These are phyloP conservation scores for Rhinichthys osculus DNA, from an alignment of 2,797 vertebrate species.

Conservation along the genomic window DNA sequence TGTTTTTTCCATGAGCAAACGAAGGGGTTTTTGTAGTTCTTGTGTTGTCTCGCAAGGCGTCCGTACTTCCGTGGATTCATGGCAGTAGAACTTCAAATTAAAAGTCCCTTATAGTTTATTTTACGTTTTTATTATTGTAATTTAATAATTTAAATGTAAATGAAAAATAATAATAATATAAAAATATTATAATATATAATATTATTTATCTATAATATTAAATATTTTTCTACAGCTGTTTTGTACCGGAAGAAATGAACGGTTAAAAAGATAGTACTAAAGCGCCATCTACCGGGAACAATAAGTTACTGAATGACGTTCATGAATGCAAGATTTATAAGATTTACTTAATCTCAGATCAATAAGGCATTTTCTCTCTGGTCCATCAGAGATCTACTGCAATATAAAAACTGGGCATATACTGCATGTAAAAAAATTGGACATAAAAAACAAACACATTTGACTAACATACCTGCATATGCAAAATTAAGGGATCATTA, in stretches of 20 bases:
- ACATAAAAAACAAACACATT: neutral
- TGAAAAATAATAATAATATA: neutral
- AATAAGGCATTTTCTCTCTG: neutral
- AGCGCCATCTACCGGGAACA: neutral
- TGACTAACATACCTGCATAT: neutral
- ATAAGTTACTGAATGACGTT: neutral
- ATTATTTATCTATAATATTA: neutral
- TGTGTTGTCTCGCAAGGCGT: slow-evolving; percentile 25
- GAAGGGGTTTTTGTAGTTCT: slow-evolving; percentile 32
- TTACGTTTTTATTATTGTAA: neutral
- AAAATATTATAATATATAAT: neutral
- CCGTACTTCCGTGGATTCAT: slow-evolving; percentile 3
- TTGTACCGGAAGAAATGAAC: neutral
- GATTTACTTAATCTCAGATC: neutral
- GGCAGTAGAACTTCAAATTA: slow-evolving; percentile 9
- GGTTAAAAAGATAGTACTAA: neutral
- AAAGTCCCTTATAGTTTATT: neutral
- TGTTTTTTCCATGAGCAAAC: slow-evolving; percentile 46
- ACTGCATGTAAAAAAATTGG: too few relatives aligned
- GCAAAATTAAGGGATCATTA: neutral
- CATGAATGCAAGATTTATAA: neutral
- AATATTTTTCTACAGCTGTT: neutral
- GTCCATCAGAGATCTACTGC: neutral
- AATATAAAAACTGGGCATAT: neutral
- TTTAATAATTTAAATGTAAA: neutral